A percentile compares a stretch with the other conserved stretches of the same genome.
Evolutionary conservation across 2,888 invertebrate genomes (phyloP).

Genomic region (Erebia palarica): DNA sequence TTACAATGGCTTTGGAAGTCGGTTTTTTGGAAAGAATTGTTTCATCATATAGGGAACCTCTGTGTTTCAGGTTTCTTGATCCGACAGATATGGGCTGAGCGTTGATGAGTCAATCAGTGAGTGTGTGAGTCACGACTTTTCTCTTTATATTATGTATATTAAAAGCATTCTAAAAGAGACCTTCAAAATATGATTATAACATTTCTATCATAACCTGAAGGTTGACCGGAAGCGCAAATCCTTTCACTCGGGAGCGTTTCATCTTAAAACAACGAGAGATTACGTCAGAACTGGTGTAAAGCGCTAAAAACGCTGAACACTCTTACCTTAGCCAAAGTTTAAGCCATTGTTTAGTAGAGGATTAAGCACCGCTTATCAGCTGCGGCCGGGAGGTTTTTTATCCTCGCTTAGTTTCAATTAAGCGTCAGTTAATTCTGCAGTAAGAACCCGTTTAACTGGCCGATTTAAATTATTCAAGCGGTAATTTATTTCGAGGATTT

Average conservation of each 20-base stretch:
- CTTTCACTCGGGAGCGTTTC: slow-evolving; percentile 57
- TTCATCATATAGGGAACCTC: too few relatives aligned
- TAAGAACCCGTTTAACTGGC: slow-evolving; percentile 73
- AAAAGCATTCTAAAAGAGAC: background rate
- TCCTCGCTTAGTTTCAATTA: slow-evolving; percentile 76
- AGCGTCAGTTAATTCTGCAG: slow-evolving; percentile 69
- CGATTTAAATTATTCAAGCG: slow-evolving; percentile 74
- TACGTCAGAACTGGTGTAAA: slow-evolving; percentile 67
- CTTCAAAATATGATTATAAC: slow-evolving; percentile 1
- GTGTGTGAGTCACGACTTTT: too few relatives aligned
- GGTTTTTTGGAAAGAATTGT: too few relatives aligned
- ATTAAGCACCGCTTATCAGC: slow-evolving; percentile 67
- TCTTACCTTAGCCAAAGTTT: slow-evolving; percentile 58
- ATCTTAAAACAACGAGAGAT: slow-evolving; percentile 62
- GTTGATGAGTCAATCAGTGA: too few relatives aligned
- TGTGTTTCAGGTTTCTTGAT: too few relatives aligned
- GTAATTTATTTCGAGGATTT: slow-evolving; percentile 75
- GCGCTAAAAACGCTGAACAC: slow-evolving; percentile 66
- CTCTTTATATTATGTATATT: too few relatives aligned
- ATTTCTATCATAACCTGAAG: slow-evolving; percentile 29
- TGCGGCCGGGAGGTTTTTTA: slow-evolving; percentile 56
- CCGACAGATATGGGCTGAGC: too few relatives aligned
- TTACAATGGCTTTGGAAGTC: too few relatives aligned
- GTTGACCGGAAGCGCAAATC: slow-evolving; percentile 43
- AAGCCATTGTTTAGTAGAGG: slow-evolving; percentile 70